A percentile compares a stretch with the other conserved stretches of the same genome.
phyloP scores from a whole-genome alignment of 1,140 invertebrate genomes.

The Lethocerus indicus region DNA sequence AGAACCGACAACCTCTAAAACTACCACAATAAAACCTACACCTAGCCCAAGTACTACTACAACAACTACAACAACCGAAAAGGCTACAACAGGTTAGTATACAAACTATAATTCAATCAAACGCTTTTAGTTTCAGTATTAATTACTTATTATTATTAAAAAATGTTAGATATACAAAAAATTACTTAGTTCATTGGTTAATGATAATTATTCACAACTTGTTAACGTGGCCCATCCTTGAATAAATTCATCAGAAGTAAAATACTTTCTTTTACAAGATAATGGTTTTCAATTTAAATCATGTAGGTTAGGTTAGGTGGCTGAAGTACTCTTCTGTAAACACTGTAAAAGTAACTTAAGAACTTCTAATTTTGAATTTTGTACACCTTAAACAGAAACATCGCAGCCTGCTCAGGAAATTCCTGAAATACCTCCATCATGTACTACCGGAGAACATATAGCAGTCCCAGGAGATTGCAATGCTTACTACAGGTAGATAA shows the following conservation, averaged over 20 bases:
- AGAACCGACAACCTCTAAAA: slow-evolving; percentile 16
- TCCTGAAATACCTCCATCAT: slow-evolving; percentile 22
- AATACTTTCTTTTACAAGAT: too few species aligned
- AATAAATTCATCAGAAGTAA: too few species aligned
- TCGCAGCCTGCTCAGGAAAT: background rate
- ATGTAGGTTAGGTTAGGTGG: too few species aligned
- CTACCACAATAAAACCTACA: slow-evolving; percentile 6
- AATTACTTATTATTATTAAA: slow-evolving; percentile 17
- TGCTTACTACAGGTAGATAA: slow-evolving; percentile 36
- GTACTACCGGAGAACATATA: slow-evolving; percentile 42
- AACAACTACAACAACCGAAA: slow-evolving; percentile 16
- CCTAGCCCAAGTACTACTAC: slow-evolving; percentile 17
- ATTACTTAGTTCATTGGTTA: too few species aligned
- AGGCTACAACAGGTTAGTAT: slow-evolving; percentile 17
- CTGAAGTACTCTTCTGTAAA: too few species aligned
- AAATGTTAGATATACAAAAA: too few species aligned
- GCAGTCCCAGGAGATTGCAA: slow-evolving; percentile 50
- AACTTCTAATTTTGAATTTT: too few species aligned
- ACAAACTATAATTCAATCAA: background rate
- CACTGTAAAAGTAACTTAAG: too few species aligned
- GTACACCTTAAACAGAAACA: slow-evolving; percentile 15
- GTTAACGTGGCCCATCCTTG: too few species aligned
- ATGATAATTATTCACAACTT: too few species aligned
- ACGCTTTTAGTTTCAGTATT: slow-evolving; percentile 1
- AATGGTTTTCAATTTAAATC: too few species aligned